Percentiles rank a stretch among this genome's conserved stretches.
Conservation (phyloP, 2,888 invertebrate genomes). For the Syritta pipiens region DNA sequence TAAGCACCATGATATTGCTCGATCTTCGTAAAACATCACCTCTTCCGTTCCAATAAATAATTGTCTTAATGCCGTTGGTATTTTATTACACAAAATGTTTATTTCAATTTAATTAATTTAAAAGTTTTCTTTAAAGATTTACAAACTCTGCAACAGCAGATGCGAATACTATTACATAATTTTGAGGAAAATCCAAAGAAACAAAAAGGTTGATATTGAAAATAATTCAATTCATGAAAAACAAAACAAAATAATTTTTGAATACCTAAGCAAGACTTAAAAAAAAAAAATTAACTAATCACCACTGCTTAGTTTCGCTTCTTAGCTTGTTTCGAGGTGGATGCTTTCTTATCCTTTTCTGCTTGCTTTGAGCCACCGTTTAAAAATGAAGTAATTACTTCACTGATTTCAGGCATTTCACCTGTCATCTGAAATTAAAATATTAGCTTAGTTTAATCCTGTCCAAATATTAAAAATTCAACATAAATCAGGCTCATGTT, state of each 20-base stretch:
- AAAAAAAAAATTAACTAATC: slow-evolving; percentile 35
- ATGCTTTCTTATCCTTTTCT: slow-evolving; percentile 77
- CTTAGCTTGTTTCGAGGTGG: slow-evolving; percentile 76
- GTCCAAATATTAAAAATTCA: too few relatives aligned
- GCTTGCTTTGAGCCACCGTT: slow-evolving; percentile 83
- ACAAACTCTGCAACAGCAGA: slow-evolving; percentile 17
- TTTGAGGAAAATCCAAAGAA: slow-evolving; percentile 3
- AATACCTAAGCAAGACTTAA: slow-evolving; percentile 31
- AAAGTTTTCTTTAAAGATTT: slow-evolving; percentile 19
- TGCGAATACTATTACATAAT: neutral
- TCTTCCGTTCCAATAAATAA: too few relatives aligned
- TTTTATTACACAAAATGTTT: slow-evolving; percentile 31
- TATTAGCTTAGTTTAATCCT: neutral
- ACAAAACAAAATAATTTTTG: slow-evolving; percentile 15
- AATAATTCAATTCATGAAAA: slow-evolving; percentile 10
- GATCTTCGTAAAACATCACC: too few relatives aligned
- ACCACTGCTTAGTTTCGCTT: slow-evolving; percentile 75
- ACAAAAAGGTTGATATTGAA: neutral
- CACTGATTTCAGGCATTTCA: slow-evolving; percentile 97
- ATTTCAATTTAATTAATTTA: slow-evolving; percentile 38
- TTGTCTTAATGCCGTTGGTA: too few relatives aligned
- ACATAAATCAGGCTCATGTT: too few relatives aligned
- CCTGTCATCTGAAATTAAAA: slow-evolving; percentile 84
- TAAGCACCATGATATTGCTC: too few relatives aligned
- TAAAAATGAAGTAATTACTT: slow-evolving; percentile 93